Evolutionary conservation across 2,888 invertebrate genomes (phyloP).

Genomic region (Dryomyza anilis): DNA sequence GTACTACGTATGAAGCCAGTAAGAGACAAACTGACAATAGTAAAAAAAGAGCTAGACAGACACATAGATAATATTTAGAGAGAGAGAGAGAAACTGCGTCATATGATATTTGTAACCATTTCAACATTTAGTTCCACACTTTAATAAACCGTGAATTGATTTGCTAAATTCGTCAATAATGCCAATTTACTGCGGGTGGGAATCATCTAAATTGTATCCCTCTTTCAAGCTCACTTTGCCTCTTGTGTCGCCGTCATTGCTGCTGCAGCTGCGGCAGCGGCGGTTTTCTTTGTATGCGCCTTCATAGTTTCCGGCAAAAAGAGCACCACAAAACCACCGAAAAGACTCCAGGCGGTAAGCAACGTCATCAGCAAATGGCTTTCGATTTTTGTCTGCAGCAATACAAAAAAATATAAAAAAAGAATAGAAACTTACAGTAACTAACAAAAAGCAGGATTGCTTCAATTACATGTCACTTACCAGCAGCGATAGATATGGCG

Average conservation of each 20-base stretch:
- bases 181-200: too few relatives aligned
- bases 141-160: too few relatives aligned
- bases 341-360: constrained; percentile 71
- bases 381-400: constrained; percentile 68
- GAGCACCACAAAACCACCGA: constrained; percentile 75
- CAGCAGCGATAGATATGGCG: constrained; percentile 79
- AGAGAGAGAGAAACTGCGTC: too few relatives aligned
- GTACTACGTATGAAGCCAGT: too few relatives aligned
- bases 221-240: too few relatives aligned
- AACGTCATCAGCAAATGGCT: constrained; percentile 74
- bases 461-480: constrained; percentile 62
- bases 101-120: not conserved
- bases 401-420: constrained; percentile 31
- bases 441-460: not conserved
- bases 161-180: constrained; percentile 20
- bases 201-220: too few relatives aligned
- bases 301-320: constrained; percentile 76
- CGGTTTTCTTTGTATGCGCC: constrained; percentile 40
- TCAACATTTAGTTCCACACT: not conserved
- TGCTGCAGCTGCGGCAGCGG: not conserved
- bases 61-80: too few relatives aligned
- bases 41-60: too few relatives aligned
- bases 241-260: constrained; percentile 21
- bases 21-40: too few relatives aligned
- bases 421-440: not conserved